Evolutionary conservation across 1,140 invertebrate species (phyloP), one percentile per base, ranked within the genome.

Genomic region (Cylas formicarius): DNA sequence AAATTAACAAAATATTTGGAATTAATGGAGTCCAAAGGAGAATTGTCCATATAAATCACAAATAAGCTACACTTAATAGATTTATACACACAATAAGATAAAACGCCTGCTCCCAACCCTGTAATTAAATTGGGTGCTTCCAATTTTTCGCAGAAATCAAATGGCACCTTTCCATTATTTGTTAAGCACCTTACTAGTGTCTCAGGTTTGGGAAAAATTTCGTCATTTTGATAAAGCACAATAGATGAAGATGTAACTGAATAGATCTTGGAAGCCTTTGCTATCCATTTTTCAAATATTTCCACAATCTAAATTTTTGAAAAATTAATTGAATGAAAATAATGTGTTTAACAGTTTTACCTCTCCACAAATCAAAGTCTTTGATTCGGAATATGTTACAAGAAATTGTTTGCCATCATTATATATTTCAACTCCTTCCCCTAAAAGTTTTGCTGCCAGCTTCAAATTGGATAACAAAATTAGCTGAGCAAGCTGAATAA

Each of bases 51-150:
- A 41, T 54, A 60, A 0, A 46, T 40, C 14, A 60, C 37, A 48
- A 51, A 60, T 28, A 60, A 54, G 13, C 35, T 48, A 38, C 52
- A 52, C 26, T 47, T 48, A 3, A 39, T n/a, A 6, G 26, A 35
- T 17, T 23, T 45, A 33, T 53, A 47, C 23, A 54, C 33, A 38
- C 48, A 62, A 35, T 56, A 62, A 11, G 54, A 50, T 9, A 60
- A 44, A 13, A 60, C 37, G 20, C 26, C 41, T 18, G 58, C 56
- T 29, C 48, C 46, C 23, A 62, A 36, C 10, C 56, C 56, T 32
- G 53, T 46, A n/a, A 62, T 29, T 35, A 60, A 32, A 43, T 62
- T 62, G 11, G 60, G 60, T 8, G 50, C 29, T 45, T 59, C 46
- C 16, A 62, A 47, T 44, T 47, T 49, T 13, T 40, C 26, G 37